Conservation (phyloP, 2,888 invertebrate species). For the Criorhina ranunculi region DNA sequence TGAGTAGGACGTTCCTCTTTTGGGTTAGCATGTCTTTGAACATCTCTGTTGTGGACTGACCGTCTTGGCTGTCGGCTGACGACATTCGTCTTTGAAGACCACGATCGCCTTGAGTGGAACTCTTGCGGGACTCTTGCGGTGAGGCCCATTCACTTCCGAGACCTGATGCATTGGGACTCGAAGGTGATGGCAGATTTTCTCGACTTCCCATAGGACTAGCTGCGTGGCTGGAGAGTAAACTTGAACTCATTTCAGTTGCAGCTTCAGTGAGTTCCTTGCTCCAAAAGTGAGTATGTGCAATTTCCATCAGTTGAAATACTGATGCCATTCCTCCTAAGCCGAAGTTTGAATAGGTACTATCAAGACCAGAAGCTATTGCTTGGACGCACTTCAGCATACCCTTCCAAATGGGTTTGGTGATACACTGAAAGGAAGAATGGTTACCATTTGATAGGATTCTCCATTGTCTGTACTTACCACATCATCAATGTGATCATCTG, state of each 20-base stretch:
- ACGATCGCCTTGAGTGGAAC: slow-evolving; percentile 82
- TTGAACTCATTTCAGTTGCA: slow-evolving; percentile 84
- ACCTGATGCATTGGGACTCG: slow-evolving; percentile 84
- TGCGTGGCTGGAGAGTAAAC: slow-evolving; percentile 83
- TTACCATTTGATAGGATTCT: not conserved
- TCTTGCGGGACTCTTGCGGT: slow-evolving; percentile 87
- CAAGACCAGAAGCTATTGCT: slow-evolving; percentile 95
- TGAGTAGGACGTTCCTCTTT: slow-evolving; percentile 94
- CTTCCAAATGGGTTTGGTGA: slow-evolving; percentile 96
- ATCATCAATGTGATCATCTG: slow-evolving; percentile 98
- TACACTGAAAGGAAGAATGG: slow-evolving; percentile 86
- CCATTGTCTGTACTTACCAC: slow-evolving; percentile 89
- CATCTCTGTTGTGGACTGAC: slow-evolving; percentile 94
- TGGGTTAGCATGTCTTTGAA: slow-evolving; percentile 97
- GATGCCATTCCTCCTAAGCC: slow-evolving; percentile 99
- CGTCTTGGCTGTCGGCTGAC: slow-evolving; percentile 88
- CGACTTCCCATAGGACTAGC: slow-evolving; percentile 88
- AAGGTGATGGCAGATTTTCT: slow-evolving; percentile 88
- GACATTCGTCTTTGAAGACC: slow-evolving; percentile 86
- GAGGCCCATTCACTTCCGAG: slow-evolving; percentile 86
- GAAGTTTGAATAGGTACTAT: slow-evolving; percentile 95
- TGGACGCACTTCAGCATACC: slow-evolving; percentile 97
- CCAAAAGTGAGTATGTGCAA: slow-evolving; percentile 99
- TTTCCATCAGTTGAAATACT: slow-evolving; percentile 98
- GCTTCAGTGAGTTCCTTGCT: slow-evolving; percentile 91